Conservation (phyloP, 2,113 vertebrate genomes). For the Hemibagrus wyckioides region DNA sequence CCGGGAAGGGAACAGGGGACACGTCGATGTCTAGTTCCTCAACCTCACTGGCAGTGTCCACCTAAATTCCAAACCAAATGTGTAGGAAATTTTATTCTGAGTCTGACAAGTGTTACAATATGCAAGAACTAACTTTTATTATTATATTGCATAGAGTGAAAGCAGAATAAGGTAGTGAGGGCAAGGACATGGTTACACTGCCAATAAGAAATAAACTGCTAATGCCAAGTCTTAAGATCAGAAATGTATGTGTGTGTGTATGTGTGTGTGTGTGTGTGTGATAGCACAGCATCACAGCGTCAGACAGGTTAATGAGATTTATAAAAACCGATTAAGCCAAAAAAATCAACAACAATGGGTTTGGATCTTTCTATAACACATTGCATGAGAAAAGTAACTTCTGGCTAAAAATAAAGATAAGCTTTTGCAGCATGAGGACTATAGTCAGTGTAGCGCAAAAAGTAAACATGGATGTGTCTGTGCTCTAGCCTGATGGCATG, state of each 20-base stretch:
- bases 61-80: constrained; percentile 67
- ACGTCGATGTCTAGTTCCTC: constrained; percentile 92
- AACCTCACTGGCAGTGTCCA: constrained; percentile 97
- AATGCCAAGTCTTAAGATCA: not conserved
- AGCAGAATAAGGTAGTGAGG: not conserved
- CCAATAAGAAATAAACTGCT: not conserved
- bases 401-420: not conserved
- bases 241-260: not conserved
- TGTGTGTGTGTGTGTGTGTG: not conserved
- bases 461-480: not conserved
- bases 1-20: constrained; percentile 79
- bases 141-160: not conserved
- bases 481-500: not conserved
- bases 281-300: not conserved
- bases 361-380: constrained; percentile 44
- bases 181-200: not conserved
- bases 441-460: not conserved
- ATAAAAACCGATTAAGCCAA: constrained; percentile 60
- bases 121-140: not conserved
- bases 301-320: constrained; percentile 48
- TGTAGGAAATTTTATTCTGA: not conserved
- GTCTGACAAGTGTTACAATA: not conserved
- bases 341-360: constrained; percentile 53
- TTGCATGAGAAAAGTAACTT: not conserved
- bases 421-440: not conserved